Evolutionary conservation across 2,113 vertebrate species (phyloP).

Genomic region (Phylloscopus whistleri): DNA sequence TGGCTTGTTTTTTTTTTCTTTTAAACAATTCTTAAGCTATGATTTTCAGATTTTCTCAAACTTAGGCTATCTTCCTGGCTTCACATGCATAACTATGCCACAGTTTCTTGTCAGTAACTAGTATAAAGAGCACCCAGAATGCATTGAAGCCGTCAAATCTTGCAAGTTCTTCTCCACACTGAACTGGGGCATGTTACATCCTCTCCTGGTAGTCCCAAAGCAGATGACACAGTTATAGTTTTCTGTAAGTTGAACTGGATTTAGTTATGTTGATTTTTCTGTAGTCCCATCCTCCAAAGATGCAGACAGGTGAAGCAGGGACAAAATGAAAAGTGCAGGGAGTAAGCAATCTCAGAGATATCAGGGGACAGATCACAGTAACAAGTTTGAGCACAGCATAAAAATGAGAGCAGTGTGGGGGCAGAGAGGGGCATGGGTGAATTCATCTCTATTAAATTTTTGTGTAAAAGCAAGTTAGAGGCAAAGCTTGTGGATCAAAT

Average conservation of each 20-base stretch:
- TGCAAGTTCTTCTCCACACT: neutral
- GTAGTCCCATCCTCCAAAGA: neutral
- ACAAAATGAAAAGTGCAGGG: neutral
- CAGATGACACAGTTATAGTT: neutral
- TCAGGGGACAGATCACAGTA: neutral
- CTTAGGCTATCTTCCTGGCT: neutral
- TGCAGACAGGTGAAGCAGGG: neutral
- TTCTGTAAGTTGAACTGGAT: neutral
- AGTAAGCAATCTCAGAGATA: neutral
- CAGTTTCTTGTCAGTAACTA: neutral
- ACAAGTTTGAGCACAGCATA: neutral
- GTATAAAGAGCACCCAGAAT: neutral
- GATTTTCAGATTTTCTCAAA: neutral
- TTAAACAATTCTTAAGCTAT: neutral
- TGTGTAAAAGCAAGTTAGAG: neutral
- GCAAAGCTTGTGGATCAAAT: neutral
- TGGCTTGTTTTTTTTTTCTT: neutral
- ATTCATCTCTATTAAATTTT: neutral
- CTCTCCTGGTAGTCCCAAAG: neutral
- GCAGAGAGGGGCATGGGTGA: rapidly evolving
- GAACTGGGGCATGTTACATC: neutral
- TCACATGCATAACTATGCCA: rapidly evolving
- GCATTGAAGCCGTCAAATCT: neutral
- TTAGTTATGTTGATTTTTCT: neutral
- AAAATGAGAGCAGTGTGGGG: neutral